Percentiles rank a stretch among this genome's conserved stretches.
Conservation (phyloP, 1,140 invertebrate species). For the Copidosoma floridanum region DNA sequence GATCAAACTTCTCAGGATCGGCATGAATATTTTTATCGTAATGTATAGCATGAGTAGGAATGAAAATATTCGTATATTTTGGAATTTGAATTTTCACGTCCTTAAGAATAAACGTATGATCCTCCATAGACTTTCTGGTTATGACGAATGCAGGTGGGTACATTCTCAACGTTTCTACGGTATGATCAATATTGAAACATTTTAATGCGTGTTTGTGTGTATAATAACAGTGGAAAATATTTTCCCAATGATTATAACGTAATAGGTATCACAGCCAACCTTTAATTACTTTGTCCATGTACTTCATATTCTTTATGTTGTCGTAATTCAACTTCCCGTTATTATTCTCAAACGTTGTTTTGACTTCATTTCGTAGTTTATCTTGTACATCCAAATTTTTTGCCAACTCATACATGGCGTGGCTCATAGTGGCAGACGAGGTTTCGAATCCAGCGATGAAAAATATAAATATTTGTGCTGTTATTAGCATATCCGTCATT, state of each 20-base stretch:
- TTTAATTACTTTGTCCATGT: constrained; percentile 42
- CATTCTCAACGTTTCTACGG: constrained; percentile 60
- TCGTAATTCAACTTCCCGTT: constrained; percentile 36
- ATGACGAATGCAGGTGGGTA: constrained; percentile 59
- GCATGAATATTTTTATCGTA: constrained; percentile 62
- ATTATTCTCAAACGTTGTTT: constrained; percentile 31
- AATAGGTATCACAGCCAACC: constrained; percentile 21
- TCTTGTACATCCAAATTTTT: constrained; percentile 55
- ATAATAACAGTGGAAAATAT: background rate
- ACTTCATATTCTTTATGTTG: constrained; percentile 37
- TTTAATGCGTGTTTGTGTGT: constrained; percentile 2
- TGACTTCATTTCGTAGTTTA: constrained; percentile 55
- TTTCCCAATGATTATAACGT: background rate
- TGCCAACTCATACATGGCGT: constrained; percentile 53
- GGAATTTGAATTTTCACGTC: constrained; percentile 53
- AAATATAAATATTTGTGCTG: constrained; percentile 50
- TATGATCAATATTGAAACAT: constrained; percentile 29
- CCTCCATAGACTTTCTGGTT: constrained; percentile 51
- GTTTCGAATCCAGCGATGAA: constrained; percentile 61
- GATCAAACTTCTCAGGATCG: constrained; percentile 67
- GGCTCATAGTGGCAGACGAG: constrained; percentile 55
- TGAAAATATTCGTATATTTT: constrained; percentile 54
- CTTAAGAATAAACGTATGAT: constrained; percentile 57
- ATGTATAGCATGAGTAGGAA: constrained; percentile 63
- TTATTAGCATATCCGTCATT: constrained; percentile 37